Evolutionary conservation across 2,797 vertebrate species (phyloP).

Genomic region (Acrocephalus scirpaceus): DNA sequence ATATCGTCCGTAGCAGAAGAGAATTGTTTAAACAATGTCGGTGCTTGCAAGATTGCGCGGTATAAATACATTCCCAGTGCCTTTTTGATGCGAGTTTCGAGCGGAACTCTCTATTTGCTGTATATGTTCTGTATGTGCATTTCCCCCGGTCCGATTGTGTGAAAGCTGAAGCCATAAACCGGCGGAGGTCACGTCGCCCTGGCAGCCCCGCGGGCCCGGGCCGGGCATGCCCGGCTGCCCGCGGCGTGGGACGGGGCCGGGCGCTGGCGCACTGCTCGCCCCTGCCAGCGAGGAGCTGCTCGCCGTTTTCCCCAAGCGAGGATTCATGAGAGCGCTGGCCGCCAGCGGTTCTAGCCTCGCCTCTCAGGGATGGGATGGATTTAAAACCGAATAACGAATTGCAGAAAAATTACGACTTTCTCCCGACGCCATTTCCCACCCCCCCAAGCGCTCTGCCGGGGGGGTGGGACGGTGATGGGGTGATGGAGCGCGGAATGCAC

Average conservation of each 20-base stretch:
- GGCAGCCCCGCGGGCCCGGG: neutral
- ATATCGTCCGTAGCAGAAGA: conserved; percentile 1
- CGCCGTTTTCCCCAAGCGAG: neutral
- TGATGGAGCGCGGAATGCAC: neutral
- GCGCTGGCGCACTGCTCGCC: neutral
- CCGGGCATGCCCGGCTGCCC: neutral
- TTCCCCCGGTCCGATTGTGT: neutral
- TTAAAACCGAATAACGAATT: neutral
- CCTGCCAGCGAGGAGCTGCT: neutral
- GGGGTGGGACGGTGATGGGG: neutral
- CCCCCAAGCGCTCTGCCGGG: neutral
- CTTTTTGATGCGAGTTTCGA: neutral
- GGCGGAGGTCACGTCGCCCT: too few species aligned
- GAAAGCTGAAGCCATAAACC: neutral
- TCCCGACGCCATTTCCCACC: neutral
- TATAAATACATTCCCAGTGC: neutral
- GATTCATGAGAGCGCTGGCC: neutral
- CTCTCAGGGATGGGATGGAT: neutral
- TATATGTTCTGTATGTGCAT: fast-evolving
- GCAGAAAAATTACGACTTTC: neutral
- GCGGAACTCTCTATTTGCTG: neutral
- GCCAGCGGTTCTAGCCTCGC: neutral
- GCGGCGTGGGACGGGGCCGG: neutral
- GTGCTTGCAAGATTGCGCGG: neutral
- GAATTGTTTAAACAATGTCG: conserved; percentile 48